Conservation (phyloP, 2,797 vertebrate species). For the Loriculus beryllinus region DNA sequence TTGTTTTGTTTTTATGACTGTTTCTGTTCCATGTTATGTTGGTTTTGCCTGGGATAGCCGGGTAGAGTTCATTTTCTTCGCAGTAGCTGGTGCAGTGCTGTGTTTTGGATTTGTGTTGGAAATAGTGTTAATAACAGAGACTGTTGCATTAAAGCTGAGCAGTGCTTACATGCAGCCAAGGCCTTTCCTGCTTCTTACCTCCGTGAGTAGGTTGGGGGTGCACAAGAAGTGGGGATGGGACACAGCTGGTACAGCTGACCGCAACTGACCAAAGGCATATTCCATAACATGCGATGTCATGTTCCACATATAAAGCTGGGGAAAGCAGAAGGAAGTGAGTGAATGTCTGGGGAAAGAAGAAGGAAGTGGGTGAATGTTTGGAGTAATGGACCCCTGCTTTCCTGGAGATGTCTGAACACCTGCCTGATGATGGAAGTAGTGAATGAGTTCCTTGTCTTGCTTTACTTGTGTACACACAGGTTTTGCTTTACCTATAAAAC, state of each 20-base stretch:
- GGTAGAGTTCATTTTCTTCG: neutral
- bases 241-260: accelerated
- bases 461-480: accelerated
- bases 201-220: accelerated
- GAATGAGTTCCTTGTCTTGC: neutral
- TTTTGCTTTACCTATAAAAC: neutral
- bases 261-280: neutral
- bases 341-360: neutral
- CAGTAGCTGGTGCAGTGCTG: neutral
- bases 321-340: neutral
- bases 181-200: neutral
- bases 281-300: neutral
- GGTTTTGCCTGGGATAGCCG: neutral
- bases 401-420: neutral
- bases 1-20: neutral
- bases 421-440: accelerated
- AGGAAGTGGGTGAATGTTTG: accelerated
- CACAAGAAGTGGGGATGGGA: neutral
- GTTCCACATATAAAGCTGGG: neutral
- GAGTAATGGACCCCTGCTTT: no score
- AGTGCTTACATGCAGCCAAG: accelerated
- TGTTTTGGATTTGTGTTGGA: neutral
- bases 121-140: neutral
- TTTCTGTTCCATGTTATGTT: neutral
- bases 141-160: neutral